These are phyloP conservation scores for Montipora foliosa DNA, from an alignment of 64 coral and sea anemone genomes.

Conservation along the genomic window DNA sequence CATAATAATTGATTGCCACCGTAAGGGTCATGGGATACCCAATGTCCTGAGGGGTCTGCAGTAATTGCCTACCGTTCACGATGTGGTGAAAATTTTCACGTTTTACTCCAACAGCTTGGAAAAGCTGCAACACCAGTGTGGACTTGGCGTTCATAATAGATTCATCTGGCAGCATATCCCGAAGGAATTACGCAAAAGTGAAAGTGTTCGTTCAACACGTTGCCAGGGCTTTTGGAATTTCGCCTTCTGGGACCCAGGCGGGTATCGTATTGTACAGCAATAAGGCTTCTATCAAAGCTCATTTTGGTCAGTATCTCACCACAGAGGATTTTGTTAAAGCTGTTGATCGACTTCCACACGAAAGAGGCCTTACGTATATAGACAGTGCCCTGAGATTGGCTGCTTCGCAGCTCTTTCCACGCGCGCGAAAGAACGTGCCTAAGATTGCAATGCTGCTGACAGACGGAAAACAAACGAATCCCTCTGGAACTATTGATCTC, in stretches of 20 bases:
- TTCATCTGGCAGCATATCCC: conserved; percentile 74
- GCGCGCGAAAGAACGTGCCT: conserved; percentile 29
- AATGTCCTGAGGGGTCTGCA: no score
- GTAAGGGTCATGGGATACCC: no score
- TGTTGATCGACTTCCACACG: conserved; percentile 48
- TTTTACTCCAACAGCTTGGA: background rate
- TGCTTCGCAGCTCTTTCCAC: conserved; percentile 56
- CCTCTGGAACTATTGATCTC: background rate
- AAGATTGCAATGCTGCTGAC: conserved; percentile 39
- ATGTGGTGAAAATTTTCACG: background rate
- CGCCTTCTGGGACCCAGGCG: conserved; percentile 39
- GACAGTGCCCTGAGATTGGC: conserved; percentile 74
- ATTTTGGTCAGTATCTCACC: conserved; percentile 38
- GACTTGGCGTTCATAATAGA: conserved; percentile 91
- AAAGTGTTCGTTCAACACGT: conserved; percentile 71
- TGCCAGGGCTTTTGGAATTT: conserved; percentile 60
- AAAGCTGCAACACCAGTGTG: conserved; percentile 48
- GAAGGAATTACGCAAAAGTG: conserved; percentile 58
- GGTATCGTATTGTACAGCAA: conserved; percentile 79
- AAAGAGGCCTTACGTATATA: conserved; percentile 62
- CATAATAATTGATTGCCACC: no score
- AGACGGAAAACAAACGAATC: conserved; percentile 47
- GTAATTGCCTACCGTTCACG: no score
- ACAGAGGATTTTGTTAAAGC: conserved; percentile 59
- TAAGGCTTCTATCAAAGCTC: conserved; percentile 42